phyloP scores from a whole-genome alignment of 1,140 invertebrate species.

The Triops cancriformis region DNA sequence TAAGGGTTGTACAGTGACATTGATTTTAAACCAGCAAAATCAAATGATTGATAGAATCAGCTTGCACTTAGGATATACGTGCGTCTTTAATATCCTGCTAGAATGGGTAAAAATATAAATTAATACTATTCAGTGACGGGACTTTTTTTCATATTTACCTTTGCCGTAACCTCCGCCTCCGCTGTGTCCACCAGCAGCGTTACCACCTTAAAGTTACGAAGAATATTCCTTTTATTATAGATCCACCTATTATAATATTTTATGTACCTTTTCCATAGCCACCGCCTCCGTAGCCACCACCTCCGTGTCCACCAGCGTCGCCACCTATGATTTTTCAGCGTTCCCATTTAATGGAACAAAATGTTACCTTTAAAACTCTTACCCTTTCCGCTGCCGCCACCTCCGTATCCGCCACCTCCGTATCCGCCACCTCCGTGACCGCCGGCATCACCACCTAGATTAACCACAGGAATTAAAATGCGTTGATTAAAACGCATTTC shows the following conservation, averaged over 20 bases:
- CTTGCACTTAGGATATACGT: not conserved
- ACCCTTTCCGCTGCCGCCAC: not conserved
- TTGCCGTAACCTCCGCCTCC: not conserved
- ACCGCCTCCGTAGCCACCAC: not conserved
- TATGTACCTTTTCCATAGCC: conserved; percentile 1
- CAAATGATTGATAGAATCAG: not conserved
- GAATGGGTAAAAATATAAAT: not conserved
- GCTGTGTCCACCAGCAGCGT: not conserved
- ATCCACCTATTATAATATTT: no score
- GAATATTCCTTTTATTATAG: no score
- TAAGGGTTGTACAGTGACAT: not conserved
- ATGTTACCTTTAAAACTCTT: not conserved
- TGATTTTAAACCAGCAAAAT: conserved; percentile 2
- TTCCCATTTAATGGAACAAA: not conserved
- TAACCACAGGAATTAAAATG: no score
- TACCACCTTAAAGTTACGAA: no score
- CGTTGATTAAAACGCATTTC: no score
- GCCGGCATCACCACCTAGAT: not conserved
- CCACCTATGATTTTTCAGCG: no score
- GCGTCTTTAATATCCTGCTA: not conserved
- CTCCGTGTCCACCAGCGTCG: not conserved
- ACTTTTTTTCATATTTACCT: not conserved
- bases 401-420: no score
- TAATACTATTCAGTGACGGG: not conserved
- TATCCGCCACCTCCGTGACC: not conserved